Evolutionary conservation across 2,113 vertebrate species (phyloP).

Genomic region (Progne subis): DNA sequence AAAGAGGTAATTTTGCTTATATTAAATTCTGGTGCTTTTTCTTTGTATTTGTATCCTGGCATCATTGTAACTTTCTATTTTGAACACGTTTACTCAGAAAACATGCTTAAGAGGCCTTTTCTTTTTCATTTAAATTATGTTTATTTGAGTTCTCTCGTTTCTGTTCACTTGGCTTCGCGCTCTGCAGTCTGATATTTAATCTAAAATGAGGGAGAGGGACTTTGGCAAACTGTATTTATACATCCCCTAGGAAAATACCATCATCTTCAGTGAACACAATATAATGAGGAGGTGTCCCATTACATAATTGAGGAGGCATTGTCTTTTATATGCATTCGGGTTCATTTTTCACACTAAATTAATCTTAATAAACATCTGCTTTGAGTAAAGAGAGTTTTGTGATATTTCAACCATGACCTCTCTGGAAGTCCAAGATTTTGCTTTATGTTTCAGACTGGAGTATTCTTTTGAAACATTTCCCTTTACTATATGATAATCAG

Average conservation of each 20-base stretch:
- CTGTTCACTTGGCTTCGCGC: slow-evolving; percentile 50
- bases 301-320: slow-evolving; percentile 75
- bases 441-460: slow-evolving; percentile 42
- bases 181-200: slow-evolving; percentile 57
- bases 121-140: slow-evolving; percentile 61
- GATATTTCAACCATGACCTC: slow-evolving; percentile 81
- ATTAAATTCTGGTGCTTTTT: neutral
- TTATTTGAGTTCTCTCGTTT: slow-evolving; percentile 66
- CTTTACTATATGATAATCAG: slow-evolving; percentile 76
- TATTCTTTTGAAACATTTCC: slow-evolving; percentile 64
- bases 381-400: slow-evolving; percentile 77
- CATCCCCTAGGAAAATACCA: slow-evolving; percentile 66
- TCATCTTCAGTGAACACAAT: slow-evolving; percentile 54
- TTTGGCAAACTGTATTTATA: slow-evolving; percentile 34
- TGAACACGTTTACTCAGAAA: neutral
- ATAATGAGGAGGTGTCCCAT: slow-evolving; percentile 74
- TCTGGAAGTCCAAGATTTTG: slow-evolving; percentile 74
- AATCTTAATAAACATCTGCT: slow-evolving; percentile 83
- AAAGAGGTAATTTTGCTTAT: neutral
- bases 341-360: slow-evolving; percentile 83
- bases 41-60: neutral
- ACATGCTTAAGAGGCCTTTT: slow-evolving; percentile 25
- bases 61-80: slow-evolving; percentile 29
- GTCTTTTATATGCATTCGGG: slow-evolving; percentile 77
- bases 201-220: slow-evolving; percentile 39